Evolutionary conservation across 2,113 vertebrate genomes (phyloP).

Genomic region (Channa argus): DNA sequence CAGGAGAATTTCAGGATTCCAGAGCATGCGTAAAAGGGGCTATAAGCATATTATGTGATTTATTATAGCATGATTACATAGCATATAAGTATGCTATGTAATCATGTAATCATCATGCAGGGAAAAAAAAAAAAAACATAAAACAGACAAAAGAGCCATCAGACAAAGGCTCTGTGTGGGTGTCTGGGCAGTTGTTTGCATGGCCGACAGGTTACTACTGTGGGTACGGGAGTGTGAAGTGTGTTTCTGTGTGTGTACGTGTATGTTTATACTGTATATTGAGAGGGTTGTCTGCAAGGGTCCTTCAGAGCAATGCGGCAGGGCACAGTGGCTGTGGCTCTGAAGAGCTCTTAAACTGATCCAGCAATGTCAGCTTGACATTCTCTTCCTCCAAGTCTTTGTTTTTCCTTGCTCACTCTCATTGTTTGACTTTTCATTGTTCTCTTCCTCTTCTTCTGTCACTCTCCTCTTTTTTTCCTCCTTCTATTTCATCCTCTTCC

Average conservation of each 20-base stretch:
- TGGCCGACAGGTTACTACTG: neutral
- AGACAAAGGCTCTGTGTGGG: constrained; percentile 15
- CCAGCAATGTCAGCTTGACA: constrained; percentile 82
- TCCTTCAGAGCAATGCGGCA: constrained; percentile 40
- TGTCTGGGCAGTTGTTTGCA: neutral
- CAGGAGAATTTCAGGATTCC: too few species aligned
- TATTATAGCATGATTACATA: too few species aligned
- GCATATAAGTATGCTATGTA: too few species aligned
- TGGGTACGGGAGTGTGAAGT: constrained; percentile 21
- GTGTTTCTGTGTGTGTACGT: constrained; percentile 17
- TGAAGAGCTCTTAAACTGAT: constrained; percentile 71
- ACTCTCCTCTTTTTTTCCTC: constrained; percentile 30
- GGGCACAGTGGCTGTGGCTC: constrained; percentile 53
- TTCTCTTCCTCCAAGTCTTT: constrained; percentile 54
- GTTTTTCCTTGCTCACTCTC: constrained; percentile 27
- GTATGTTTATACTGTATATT: constrained; percentile 43
- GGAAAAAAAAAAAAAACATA: too few species aligned
- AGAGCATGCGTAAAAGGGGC: too few species aligned
- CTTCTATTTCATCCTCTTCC: constrained; percentile 22
- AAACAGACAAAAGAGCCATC: neutral
- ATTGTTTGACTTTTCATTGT: constrained; percentile 43
- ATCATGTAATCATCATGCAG: too few species aligned
- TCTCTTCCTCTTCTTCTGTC: constrained; percentile 30
- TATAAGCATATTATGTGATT: too few species aligned
- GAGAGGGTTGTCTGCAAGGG: constrained; percentile 53